These are phyloP conservation scores for Pangasius krempfi DNA, from an alignment of 2,797 vertebrate species.

Conservation along the genomic window DNA sequence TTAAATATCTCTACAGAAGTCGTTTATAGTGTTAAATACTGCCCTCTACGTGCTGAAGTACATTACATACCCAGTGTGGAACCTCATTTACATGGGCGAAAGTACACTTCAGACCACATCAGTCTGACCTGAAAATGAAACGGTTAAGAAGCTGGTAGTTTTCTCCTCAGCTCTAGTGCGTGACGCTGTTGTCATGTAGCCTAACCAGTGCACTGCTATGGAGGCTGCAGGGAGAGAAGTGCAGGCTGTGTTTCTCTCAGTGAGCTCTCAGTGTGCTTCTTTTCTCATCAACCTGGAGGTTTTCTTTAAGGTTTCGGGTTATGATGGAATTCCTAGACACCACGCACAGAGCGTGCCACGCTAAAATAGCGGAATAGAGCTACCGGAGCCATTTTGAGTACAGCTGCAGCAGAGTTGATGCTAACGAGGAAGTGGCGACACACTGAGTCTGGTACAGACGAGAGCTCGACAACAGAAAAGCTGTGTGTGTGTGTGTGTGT, in stretches of 20 bases:
- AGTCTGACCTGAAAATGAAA: neutral
- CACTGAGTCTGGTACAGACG: constrained; percentile 16
- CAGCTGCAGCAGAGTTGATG: constrained; percentile 32
- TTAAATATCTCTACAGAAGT: neutral
- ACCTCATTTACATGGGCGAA: neutral
- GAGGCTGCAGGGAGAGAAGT: neutral
- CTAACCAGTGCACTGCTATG: neutral
- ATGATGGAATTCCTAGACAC: no score
- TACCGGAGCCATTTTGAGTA: neutral
- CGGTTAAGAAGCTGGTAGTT: neutral
- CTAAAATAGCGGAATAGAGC: neutral
- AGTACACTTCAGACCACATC: neutral
- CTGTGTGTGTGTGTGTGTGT: neutral
- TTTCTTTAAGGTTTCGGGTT: neutral
- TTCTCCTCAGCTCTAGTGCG: neutral
- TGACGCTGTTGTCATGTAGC: neutral
- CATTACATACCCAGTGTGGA: neutral
- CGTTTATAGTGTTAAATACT: neutral
- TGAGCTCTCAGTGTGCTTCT: neutral
- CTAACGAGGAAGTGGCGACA: constrained; percentile 55
- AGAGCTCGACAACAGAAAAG: constrained; percentile 22
- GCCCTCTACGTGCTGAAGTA: neutral
- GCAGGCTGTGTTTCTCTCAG: neutral
- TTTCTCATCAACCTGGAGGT: neutral
- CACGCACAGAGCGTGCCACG: neutral